A percentile compares a stretch with the other conserved stretches of the same genome.
Evolutionary conservation across 1,140 invertebrate species (phyloP).

Genomic region (Seison nebaliae): DNA sequence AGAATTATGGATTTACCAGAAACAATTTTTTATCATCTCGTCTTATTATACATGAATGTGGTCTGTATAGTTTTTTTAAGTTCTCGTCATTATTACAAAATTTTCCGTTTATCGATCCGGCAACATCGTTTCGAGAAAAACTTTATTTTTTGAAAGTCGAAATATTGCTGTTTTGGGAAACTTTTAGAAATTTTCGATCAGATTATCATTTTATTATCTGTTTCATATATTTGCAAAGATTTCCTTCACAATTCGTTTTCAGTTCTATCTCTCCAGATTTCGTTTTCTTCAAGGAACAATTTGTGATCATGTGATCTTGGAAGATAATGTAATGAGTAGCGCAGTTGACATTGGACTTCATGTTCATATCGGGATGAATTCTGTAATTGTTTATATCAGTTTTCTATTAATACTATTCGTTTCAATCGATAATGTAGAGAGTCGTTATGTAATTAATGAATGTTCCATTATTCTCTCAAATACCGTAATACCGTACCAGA

Average conservation of each 20-base stretch:
- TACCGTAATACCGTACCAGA: conserved; percentile 79
- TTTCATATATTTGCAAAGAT: conserved; percentile 94
- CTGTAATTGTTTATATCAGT: conserved; percentile 59
- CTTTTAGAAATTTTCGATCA: no score
- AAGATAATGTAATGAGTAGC: conserved; percentile 68
- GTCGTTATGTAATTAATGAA: conserved; percentile 74
- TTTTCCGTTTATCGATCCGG: no score
- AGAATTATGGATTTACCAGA: no score
- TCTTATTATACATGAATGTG: no score
- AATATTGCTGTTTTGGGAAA: no score
- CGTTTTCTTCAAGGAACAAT: conserved; percentile 77
- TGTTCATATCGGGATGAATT: conserved; percentile 94
- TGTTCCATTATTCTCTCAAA: conserved; percentile 86
- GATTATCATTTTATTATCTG: no score
- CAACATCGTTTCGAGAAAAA: no score
- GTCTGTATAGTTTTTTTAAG: no score
- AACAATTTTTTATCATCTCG: no score
- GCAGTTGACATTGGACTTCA: conserved; percentile 72
- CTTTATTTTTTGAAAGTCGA: no score
- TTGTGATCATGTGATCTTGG: conserved; percentile 88
- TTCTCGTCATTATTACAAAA: no score
- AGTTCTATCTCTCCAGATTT: conserved; percentile 31
- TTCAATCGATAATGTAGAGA: conserved; percentile 35
- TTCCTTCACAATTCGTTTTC: conserved; percentile 16
- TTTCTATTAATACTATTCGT: neutral